These are phyloP conservation scores for Poicephalus gulielmi DNA, from an alignment of 2,113 vertebrate genomes.

Conservation along the genomic window DNA sequence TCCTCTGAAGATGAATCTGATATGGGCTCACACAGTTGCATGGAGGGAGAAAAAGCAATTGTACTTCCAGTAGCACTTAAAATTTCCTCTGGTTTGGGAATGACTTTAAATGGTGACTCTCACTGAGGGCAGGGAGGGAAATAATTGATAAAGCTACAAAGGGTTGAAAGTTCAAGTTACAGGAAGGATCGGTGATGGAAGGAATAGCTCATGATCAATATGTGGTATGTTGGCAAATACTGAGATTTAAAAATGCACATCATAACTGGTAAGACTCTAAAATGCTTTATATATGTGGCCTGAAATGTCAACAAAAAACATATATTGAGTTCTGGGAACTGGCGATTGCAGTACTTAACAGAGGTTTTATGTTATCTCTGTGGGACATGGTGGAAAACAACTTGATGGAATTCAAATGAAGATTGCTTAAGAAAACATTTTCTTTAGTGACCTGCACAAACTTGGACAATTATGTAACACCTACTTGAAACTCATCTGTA, in stretches of 20 bases:
- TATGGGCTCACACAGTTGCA: not conserved
- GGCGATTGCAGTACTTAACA: not conserved
- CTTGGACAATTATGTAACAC: not conserved
- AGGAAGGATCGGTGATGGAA: rapidly evolving
- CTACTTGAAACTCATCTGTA: not conserved
- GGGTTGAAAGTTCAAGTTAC: not conserved
- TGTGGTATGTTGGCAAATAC: not conserved
- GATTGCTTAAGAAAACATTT: not conserved
- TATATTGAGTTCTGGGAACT: not conserved
- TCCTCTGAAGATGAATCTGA: not conserved
- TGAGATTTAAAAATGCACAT: not conserved
- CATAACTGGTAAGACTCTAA: not conserved
- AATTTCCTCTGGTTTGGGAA: not conserved
- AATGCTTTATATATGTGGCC: not conserved
- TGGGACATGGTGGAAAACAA: not conserved
- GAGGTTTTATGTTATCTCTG: not conserved
- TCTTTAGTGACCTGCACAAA: not conserved
- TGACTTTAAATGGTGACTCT: not conserved
- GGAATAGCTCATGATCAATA: not conserved
- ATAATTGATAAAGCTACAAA: not conserved
- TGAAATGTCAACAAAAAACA: not conserved
- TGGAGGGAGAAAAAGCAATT: not conserved
- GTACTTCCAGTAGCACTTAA: not conserved
- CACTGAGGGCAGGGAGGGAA: not conserved
- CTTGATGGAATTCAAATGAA: not conserved